Evolutionary conservation across 2,797 vertebrate species (phyloP), one percentile per base, ranked within the genome.

Genomic region (Bradypus variegatus): DNA sequence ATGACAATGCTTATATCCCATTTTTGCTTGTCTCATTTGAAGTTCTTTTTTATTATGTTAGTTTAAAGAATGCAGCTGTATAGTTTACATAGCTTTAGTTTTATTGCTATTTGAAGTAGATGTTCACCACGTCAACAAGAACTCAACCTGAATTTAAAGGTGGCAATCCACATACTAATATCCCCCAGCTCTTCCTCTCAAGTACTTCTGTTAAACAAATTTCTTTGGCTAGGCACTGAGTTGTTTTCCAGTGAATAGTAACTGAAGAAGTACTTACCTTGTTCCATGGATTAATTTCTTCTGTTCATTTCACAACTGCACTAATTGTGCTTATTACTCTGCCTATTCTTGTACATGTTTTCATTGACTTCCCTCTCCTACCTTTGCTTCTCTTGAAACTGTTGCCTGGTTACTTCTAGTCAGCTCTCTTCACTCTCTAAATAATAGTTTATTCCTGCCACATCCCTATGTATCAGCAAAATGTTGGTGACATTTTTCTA

Each of bases 1-100:
- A 98, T 97, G 96, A 97, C 94, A 92, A 96, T 95, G 96, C 96
- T 95, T n/a, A 0, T 91, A 94, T 97, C 96, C 95, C 94, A 95
- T 96, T 96, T 95, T 96, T 95, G 95, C 95, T 95, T 94, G 91
- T 96, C 96, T 97, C 90, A 94, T 96, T 96, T 95, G 95, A 94
- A 92, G 94, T 97, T 96, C 91, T 95, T 96, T 95, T 97, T 97
- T 92, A 83, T 97, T 97, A 93, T 94, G 95, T 96, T 96, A 86
- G 93, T 90, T 95, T 94, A 95, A 96, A 97, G 77, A 97, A 96
- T 95, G 90, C 95, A 97, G 95, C 95, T 95, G 91, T 94, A 90
- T 92, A 93, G 91, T 88, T 93, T 89, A 85, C 88, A 80, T 93
- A 91, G 84, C 88, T 92, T 96, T 95, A 53, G 31, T 95, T 95